Evolutionary conservation across 2,888 invertebrate species (phyloP), one percentile per base, ranked within the genome.

Genomic region (Argyra leucocephala): DNA sequence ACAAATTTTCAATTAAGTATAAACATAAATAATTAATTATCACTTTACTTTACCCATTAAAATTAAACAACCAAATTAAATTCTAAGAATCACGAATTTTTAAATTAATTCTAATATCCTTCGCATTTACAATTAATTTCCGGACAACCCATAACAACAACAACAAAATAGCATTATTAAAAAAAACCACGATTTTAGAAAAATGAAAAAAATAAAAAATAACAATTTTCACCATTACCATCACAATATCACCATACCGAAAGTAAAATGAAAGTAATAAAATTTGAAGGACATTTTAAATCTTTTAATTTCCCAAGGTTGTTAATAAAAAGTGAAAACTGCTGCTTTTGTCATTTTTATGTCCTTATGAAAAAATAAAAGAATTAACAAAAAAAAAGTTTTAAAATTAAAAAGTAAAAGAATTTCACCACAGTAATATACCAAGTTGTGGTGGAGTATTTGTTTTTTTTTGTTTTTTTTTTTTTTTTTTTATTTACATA

Each of bases 251-350:
- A n/a, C 31, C 31, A 31, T 10, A 31, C 31, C 7, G 3, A 10
- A 6, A 31, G 9, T 26, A 26, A 31, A 31, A 31, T 6, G 31
- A 12, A 4, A 6, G 7, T 12, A 48, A 48, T 48, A 48, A 48
- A 48, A 48, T 12, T 31, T 48, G 48, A 48, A 48, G 48, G 48
- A 48, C 48, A 48, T 48, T 48, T 48, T 18, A 48, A 48, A 48
- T 48, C 48, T 48, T 48, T 48, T 48, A 48, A 48, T 48, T 48
- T 48, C 48, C 48, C 48, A 48, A 15, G 48, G 48, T 48, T n/a
- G n/a, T 48, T 48, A 18, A 48, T 48, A 48, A 18, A 48, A 48
- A 48, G 48, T 48, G 48, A 48, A 48, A 48, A 48, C n/a, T 48
- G 48, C n/a, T n/a, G 48, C 15, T 48, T 48, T 18, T 48, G 48